A percentile compares a stretch with the other conserved stretches of the same genome.
These are phyloP conservation scores for Campylomormyrus tamandua DNA, from an alignment of 2,113 vertebrate species.

Conservation along the genomic window DNA sequence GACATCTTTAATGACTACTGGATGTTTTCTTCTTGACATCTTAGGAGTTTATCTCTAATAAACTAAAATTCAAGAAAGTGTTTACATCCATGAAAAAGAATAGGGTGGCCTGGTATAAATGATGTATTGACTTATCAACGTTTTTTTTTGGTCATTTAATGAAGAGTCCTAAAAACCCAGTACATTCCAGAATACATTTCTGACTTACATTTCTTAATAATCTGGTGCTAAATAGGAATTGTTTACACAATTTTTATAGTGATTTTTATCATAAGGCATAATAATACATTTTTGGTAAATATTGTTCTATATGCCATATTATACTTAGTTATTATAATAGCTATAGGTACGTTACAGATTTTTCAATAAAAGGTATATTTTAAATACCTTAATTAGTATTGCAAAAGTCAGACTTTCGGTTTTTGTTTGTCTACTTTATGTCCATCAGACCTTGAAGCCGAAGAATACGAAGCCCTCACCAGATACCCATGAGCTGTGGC, in stretches of 20 bases:
- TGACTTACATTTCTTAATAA: background rate
- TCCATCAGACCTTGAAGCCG: too few relatives aligned
- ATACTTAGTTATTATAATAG: background rate
- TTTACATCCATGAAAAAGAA: background rate
- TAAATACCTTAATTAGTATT: background rate
- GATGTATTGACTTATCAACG: background rate
- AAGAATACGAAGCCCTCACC: too few relatives aligned
- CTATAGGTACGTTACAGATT: background rate
- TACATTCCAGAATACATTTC: background rate
- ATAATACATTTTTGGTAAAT: background rate
- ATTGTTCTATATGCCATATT: background rate
- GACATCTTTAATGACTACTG: background rate
- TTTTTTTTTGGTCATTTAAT: background rate
- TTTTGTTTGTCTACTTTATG: too few relatives aligned
- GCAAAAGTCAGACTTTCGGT: too few relatives aligned
- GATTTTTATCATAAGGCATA: background rate
- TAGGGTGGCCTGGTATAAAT: background rate
- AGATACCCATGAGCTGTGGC: too few relatives aligned
- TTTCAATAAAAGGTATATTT: background rate
- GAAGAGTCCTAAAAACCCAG: background rate
- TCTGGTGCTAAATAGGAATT: background rate
- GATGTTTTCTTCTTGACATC: background rate
- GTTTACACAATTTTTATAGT: background rate
- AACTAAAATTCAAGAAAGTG: background rate
- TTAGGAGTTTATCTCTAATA: background rate